Base-by-base conservation (phyloP, 1,140 invertebrate species). In the Ruditapes philippinarum region DNA sequence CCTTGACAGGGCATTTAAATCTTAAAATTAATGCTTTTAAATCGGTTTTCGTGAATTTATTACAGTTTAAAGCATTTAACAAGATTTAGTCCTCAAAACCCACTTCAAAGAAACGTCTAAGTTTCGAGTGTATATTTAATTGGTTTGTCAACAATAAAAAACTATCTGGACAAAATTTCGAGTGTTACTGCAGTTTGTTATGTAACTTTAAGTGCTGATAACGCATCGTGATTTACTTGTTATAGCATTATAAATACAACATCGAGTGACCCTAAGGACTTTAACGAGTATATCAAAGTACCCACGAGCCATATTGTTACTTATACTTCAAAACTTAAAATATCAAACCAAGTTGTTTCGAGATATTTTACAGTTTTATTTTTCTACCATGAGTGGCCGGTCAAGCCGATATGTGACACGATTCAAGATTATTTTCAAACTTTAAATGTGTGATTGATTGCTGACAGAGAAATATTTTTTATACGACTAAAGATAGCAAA, bases 141-240 rank as follows among this genome's bases (percentile, higher is more conserved):
- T 62, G 57, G n/a, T 28, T 62, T 62, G 57, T n/a, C 25, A 62
- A 62, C 57, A 62, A 62, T 62, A 62, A 1, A 62, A 62, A 62
- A 62, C 19, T 28, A n/a, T 11, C n/a, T 62, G 9, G n/a, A 17
- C n/a, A 28, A 25, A 62, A 62, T 25, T 28, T 62, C 57, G 28
- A 62, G 57, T 62, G 25, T 62, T n/a, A n/a, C 25, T 28, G 57
- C 28, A 28, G 28, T 19, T 4, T 62, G 28, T 62, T 62, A 28
- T 62, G 57, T 28, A 62, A 62, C n/a, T 25, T 28, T n/a, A 62
- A 62, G 57, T n/a, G 28, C 57, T 62, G 57, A 62, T 62, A 62
- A 62, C 57, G 28, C 25, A 62, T 28, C 57, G 25, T 62, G 19
- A n/a, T n/a, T 62, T 62, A n/a, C 9, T 25, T 7, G 25, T 62